Base-by-base conservation (phyloP, 2,797 vertebrate species). In the Orientallactaga sibirica region DNA sequence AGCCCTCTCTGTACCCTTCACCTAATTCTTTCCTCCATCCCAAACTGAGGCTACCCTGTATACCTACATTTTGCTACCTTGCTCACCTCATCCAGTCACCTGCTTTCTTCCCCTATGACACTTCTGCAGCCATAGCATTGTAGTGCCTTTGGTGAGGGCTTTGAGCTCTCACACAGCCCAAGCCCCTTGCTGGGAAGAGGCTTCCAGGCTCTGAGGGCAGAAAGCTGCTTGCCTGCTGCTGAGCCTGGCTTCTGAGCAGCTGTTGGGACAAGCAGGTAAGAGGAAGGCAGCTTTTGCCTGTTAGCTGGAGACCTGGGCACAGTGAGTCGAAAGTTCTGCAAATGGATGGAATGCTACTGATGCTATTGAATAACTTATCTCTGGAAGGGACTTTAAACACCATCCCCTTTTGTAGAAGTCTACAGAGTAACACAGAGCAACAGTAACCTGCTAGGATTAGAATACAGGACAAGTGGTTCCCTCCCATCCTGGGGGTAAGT, bases 1-100 rank as follows among this genome's bases (percentile, higher is more conserved):
- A n/a, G 1, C 37, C 66, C 11, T 78, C 14, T 6, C 1, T 1
- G 22, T 1, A 1, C 7, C 66, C 62, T 15, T 1, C 25, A 27
- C 37, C 58, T 7, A 37, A 33, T 4, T 18, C 6, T 78, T 41
- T 70, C 15, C 3, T 37, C 61, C 37, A 5, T 61, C 24, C 29
- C 27, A 16, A 24, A 29, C 29, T 4, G 29, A 78, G 67, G 77
- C 12, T 52, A 68, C 61, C 11, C 4, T 67, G 2, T 58, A 68
- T 55, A 25, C 48, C 41, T 33, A 12, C 3, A 10, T 27, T 64
- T 78, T 68, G 33, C 33, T 5, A 4, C 41, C 48, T 16, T 22
- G 43, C 48, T 52, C 1, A 0, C 43, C 48, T 52, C 1, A 0
- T 1, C 2, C 37, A 24, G 12, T 29, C 14, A 19, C 29, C 70